These are phyloP conservation scores for Eulithis prunata DNA, from an alignment of 2,888 invertebrate species.

Conservation along the genomic window DNA sequence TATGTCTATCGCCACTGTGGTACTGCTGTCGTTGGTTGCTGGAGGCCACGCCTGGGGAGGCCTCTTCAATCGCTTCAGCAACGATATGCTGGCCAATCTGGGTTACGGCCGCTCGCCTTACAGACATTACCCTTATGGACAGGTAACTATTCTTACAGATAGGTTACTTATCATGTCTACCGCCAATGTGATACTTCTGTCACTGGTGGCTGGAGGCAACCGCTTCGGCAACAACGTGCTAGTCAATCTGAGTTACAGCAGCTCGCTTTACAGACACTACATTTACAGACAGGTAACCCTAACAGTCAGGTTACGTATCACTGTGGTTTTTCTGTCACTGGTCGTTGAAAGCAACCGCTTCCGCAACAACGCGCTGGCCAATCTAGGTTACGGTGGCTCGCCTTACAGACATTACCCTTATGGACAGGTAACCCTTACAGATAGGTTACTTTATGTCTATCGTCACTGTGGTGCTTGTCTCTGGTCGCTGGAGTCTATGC, in stretches of 20 bases:
- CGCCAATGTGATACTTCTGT: not conserved
- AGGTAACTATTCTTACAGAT: slow-evolving; percentile 54
- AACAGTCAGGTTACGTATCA: not conserved
- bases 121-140: slow-evolving; percentile 74
- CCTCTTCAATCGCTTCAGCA: slow-evolving; percentile 93
- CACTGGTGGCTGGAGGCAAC: slow-evolving; percentile 65
- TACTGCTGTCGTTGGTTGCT: slow-evolving; percentile 65
- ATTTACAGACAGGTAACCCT: slow-evolving; percentile 71
- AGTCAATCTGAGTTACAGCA: slow-evolving; percentile 91
- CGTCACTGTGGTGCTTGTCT: too few relatives aligned
- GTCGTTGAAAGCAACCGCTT: slow-evolving; percentile 58
- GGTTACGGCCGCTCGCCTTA: slow-evolving; percentile 87
- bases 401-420: slow-evolving; percentile 75
- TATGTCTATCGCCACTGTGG: slow-evolving; percentile 65
- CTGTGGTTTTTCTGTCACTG: too few relatives aligned
- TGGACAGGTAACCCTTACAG: slow-evolving; percentile 62
- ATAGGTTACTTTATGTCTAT: too few relatives aligned
- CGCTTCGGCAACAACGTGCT: slow-evolving; percentile 94
- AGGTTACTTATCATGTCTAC: not conserved
- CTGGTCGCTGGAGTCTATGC: too few relatives aligned
- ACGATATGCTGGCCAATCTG: slow-evolving; percentile 92
- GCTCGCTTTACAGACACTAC: slow-evolving; percentile 75
- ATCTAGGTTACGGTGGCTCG: slow-evolving; percentile 89
- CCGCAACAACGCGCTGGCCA: slow-evolving; percentile 93
- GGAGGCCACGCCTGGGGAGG: slow-evolving; percentile 89